These are phyloP conservation scores for Rapana venosa DNA, from an alignment of 2,888 invertebrate species.

Conservation along the genomic window DNA sequence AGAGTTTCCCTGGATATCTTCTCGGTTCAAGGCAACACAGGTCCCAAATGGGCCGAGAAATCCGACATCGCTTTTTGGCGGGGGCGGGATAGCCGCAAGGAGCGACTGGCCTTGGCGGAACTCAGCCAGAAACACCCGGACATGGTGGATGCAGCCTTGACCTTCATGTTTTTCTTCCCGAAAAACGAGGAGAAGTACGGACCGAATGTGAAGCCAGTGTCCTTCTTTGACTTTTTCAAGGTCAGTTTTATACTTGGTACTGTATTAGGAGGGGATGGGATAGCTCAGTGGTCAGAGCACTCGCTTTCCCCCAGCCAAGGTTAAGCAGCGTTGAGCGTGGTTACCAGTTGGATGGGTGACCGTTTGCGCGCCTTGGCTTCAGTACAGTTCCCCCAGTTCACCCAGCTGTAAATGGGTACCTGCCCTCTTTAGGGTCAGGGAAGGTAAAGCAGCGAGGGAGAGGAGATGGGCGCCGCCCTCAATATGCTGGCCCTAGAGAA, in stretches of 20 bases:
- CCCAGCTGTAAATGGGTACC: too few species aligned
- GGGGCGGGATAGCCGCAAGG: constrained; percentile 92
- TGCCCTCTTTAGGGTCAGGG: too few species aligned
- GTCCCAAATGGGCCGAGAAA: constrained; percentile 86
- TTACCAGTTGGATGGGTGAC: too few species aligned
- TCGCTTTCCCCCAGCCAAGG: too few species aligned
- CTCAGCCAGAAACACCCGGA: constrained; percentile 87
- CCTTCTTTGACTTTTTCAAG: constrained; percentile 96
- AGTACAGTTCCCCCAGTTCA: too few species aligned
- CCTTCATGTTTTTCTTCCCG: constrained; percentile 96
- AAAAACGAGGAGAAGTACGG: constrained; percentile 91
- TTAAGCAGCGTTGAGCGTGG: too few species aligned
- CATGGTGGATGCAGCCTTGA: constrained; percentile 92
- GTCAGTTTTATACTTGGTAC: constrained; percentile 80
- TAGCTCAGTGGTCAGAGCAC: too few species aligned
- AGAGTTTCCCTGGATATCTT: constrained; percentile 93
- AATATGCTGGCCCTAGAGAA: too few species aligned
- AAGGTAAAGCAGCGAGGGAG: too few species aligned
- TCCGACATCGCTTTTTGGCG: constrained; percentile 91
- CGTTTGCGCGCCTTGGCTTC: too few species aligned
- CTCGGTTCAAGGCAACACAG: constrained; percentile 90
- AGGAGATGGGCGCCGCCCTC: too few species aligned
- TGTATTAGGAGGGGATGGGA: too few species aligned
- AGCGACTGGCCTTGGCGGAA: constrained; percentile 89
- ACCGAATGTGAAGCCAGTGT: constrained; percentile 89